Base-by-base conservation (phyloP, 2,797 vertebrate genomes). In the Pipistrellus kuhlii region DNA sequence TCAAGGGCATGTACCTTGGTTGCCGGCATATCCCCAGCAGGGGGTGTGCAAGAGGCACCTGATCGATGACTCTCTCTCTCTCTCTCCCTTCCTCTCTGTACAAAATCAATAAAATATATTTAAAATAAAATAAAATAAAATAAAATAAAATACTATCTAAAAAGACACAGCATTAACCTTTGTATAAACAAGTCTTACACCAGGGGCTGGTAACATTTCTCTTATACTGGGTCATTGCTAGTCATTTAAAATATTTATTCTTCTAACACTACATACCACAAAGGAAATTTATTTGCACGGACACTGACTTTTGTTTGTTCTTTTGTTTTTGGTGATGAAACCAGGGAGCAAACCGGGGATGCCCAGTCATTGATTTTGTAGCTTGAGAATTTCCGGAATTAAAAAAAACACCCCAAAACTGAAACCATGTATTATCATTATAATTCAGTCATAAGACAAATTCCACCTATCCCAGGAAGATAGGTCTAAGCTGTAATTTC, bases 371-470 rank as follows among this genome's bases (percentile, higher is more conserved):
- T 17, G 0, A 17, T 72, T 48, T 95, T 96, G 69, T 87, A 76
- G 51, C 69, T 20, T 41, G 25, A 95, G 88, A 92, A 95, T 82
- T 88, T 91, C 83, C 66, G 91, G 35, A 93, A 85, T 91, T 44
- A 30, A 62, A 69, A 90, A 78, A 90, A 35, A 8, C 84, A 18
- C 17, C 23, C 62, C 71, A 44, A 11, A 87, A 41, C 44, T 76
- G 46, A 27, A 44, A 64, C 90, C 32, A 94, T 44, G 44, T 76
- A 94, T 93, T 85, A 96, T 76, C 78, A 93, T 71, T 73, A 95
- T 72, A 84, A 59, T 91, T 92, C 44, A 32, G 57, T 89, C 82
- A 53, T 80, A 68, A 94, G 91, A 96, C 87, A 95, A 97, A 97
- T 27, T 78, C 88, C 80, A 96, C 80, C 69, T 96, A 27, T 84